A percentile compares a stretch with the other conserved stretches of the same genome.
Conservation (phyloP, 2,888 invertebrate species). For the Altica lythri region DNA sequence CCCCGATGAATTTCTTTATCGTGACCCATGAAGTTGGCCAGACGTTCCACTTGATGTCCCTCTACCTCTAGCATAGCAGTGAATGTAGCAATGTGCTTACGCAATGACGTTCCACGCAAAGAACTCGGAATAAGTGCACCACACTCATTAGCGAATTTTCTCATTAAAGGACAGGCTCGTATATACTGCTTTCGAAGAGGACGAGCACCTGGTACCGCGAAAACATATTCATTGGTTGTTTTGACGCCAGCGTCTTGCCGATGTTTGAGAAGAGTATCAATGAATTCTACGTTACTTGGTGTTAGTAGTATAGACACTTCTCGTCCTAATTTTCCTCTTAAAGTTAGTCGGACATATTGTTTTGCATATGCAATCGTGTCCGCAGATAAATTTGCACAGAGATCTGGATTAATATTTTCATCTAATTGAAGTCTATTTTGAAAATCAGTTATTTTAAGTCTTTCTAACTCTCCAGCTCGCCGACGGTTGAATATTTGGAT, state of each 20-base stretch:
- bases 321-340: slow-evolving; percentile 1
- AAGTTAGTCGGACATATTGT: slow-evolving; percentile 1
- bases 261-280: slow-evolving; percentile 4
- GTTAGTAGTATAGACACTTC: slow-evolving; percentile 13
- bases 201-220: slow-evolving; percentile 14
- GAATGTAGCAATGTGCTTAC: slow-evolving; percentile 23
- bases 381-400: background rate
- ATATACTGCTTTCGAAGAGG: too few species aligned
- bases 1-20: slow-evolving; percentile 13
- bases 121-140: slow-evolving; percentile 19
- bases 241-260: slow-evolving; percentile 7
- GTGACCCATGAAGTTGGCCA: slow-evolving; percentile 17
- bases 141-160: slow-evolving; percentile 4
- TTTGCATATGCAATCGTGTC: background rate
- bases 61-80: slow-evolving; percentile 16
- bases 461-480: slow-evolving; percentile 30
- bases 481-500: slow-evolving; percentile 35
- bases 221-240: slow-evolving; percentile 13
- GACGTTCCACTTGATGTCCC: slow-evolving; percentile 12
- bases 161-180: too few species aligned
- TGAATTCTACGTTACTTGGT: slow-evolving; percentile 9
- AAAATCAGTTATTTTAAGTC: slow-evolving; percentile 24
- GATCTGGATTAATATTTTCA: slow-evolving; percentile 4
- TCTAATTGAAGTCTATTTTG: background rate
- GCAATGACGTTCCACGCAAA: slow-evolving; percentile 12